Evolutionary conservation across 2,888 invertebrate species (phyloP).

Genomic region (Buathra laborator): DNA sequence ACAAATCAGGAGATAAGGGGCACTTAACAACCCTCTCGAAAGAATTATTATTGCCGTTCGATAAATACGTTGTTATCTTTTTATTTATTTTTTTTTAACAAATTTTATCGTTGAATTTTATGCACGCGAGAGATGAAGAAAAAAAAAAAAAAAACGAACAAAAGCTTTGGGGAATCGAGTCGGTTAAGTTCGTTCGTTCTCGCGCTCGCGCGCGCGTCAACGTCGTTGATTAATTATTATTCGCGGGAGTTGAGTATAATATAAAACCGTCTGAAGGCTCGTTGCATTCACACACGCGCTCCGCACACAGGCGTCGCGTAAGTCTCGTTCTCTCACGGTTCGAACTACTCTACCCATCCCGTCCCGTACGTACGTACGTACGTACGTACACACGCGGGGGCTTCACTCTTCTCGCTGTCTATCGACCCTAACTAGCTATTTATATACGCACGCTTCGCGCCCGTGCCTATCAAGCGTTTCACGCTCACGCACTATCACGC

Average conservation of each 20-base stretch:
- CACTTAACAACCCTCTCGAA: slow-evolving; percentile 1
- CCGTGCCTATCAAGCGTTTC: slow-evolving; percentile 71
- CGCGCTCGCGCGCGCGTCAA: slow-evolving; percentile 16
- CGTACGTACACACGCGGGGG: background rate
- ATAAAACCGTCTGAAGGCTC: slow-evolving; percentile 68
- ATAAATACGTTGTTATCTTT: slow-evolving; percentile 10
- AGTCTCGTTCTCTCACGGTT: slow-evolving; percentile 40
- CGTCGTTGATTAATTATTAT: slow-evolving; percentile 67
- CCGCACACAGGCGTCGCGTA: slow-evolving; percentile 40
- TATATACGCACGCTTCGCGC: slow-evolving; percentile 77
- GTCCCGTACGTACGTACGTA: background rate
- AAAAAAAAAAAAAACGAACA: slow-evolving; percentile 9
- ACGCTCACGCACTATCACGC: slow-evolving; percentile 66
- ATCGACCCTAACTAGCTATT: slow-evolving; percentile 83
- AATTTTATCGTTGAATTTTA: slow-evolving; percentile 43
- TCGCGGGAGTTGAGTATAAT: slow-evolving; percentile 65
- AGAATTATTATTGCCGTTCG: slow-evolving; percentile 40
- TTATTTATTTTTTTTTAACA: background rate
- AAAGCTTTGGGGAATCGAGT: slow-evolving; percentile 27
- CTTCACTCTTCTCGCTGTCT: slow-evolving; percentile 75
- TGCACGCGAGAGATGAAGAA: background rate
- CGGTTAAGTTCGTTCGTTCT: slow-evolving; percentile 7
- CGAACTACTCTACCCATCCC: slow-evolving; percentile 25
- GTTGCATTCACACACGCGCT: slow-evolving; percentile 51
- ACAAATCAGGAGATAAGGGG: background rate